Percentiles rank a stretch among this genome's conserved stretches.
These are phyloP conservation scores for Kradibia gibbosae DNA, from an alignment of 1,140 invertebrate species.

Conservation along the genomic window DNA sequence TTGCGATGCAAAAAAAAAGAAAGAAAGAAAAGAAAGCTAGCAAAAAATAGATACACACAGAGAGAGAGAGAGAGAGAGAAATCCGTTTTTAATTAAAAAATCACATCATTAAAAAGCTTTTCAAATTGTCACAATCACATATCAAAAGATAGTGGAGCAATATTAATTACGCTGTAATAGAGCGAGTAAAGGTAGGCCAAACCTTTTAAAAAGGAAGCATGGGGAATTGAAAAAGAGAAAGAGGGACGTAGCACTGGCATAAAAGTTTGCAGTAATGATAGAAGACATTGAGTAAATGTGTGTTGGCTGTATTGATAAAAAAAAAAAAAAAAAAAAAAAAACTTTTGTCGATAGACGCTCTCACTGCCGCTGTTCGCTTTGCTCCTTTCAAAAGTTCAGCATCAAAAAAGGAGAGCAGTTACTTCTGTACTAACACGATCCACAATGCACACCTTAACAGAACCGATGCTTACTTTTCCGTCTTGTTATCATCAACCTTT, in stretches of 20 bases:
- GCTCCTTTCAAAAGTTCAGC: constrained; percentile 34
- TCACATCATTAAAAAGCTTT: not conserved
- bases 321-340: too few species aligned
- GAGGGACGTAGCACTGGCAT: not conserved
- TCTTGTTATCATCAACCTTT: constrained; percentile 27
- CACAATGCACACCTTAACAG: constrained; percentile 36
- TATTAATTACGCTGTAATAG: constrained; percentile 32
- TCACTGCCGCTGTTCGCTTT: constrained; percentile 2
- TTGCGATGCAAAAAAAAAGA: too few species aligned
- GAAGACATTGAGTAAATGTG: constrained; percentile 25
- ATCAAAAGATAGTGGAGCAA: not conserved
- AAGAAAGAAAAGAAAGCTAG: too few species aligned
- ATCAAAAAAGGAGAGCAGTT: not conserved
- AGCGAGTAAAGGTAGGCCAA: not conserved
- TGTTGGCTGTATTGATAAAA: constrained; percentile 39
- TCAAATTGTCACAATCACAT: not conserved
- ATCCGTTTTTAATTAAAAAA: not conserved
- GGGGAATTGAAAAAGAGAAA: not conserved
- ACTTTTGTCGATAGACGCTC: constrained; percentile 38
- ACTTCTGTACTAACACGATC: constrained; percentile 16
- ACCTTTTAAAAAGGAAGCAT: constrained; percentile 37
- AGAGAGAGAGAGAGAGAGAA: too few species aligned
- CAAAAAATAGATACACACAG: too few species aligned
- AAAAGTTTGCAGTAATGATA: constrained; percentile 43
- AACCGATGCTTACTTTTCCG: constrained; percentile 33